phyloP scores from a whole-genome alignment of 2,888 invertebrate species.

The Xestia xanthographa region DNA sequence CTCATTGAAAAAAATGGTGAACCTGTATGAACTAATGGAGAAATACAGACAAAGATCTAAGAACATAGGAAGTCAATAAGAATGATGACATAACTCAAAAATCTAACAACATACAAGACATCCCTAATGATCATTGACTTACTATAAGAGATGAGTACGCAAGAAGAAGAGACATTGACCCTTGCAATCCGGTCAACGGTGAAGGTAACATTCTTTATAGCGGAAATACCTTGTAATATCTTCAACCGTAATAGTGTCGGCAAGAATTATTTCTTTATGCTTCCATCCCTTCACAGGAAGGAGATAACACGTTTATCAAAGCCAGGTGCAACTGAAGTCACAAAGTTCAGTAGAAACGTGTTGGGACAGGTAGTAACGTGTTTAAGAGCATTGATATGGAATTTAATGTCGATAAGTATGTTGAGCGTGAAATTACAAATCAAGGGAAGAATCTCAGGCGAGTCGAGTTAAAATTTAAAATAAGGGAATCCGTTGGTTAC shows the following conservation, averaged over 20 bases:
- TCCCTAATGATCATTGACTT: conserved; percentile 24
- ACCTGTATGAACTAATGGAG: background rate
- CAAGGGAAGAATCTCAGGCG: background rate
- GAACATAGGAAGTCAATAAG: background rate
- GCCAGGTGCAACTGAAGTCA: conserved; percentile 48
- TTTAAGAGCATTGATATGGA: conserved; percentile 36
- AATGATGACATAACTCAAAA: conserved; percentile 3
- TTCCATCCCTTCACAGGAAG: conserved; percentile 29
- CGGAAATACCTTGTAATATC: conserved; percentile 50
- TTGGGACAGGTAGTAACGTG: conserved; percentile 51
- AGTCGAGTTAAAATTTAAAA: background rate
- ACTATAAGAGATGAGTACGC: conserved; percentile 28
- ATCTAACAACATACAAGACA: background rate
- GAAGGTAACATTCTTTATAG: conserved; percentile 45
- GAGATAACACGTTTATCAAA: conserved; percentile 55
- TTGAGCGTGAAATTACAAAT: conserved; percentile 11
- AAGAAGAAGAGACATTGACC: conserved; percentile 36
- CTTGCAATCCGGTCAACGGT: conserved; percentile 35
- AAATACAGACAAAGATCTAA: background rate
- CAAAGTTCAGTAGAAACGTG: conserved; percentile 37
- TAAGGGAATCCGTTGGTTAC: background rate
- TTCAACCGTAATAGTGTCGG: conserved; percentile 15
- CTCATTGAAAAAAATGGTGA: background rate
- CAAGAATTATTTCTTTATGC: conserved; percentile 8
- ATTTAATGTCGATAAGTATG: conserved; percentile 20